phyloP scores from a whole-genome alignment of 2,797 vertebrate species.

The Clangula hyemalis region DNA sequence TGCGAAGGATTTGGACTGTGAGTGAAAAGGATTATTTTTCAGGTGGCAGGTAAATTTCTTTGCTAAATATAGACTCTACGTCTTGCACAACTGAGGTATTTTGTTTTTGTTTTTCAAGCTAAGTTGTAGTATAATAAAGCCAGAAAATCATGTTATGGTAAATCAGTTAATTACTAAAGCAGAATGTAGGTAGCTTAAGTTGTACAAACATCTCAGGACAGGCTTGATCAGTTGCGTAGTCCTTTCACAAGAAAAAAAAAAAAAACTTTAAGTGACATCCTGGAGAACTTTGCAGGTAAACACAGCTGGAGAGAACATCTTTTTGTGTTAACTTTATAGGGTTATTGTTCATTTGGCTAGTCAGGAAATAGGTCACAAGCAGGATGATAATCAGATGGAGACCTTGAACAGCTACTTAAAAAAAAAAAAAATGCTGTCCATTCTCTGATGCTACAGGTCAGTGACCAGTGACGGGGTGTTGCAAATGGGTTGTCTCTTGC shows the following conservation, averaged over 20 bases:
- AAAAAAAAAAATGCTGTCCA: background rate
- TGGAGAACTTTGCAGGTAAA: slow-evolving; percentile 57
- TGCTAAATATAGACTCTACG: background rate
- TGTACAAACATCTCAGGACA: background rate
- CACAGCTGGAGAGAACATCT: slow-evolving; percentile 62
- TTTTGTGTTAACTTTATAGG: slow-evolving; percentile 43
- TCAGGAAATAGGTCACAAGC: slow-evolving; percentile 66
- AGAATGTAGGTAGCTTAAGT: background rate
- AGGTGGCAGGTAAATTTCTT: background rate
- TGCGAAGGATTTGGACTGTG: background rate
- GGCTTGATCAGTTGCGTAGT: background rate
- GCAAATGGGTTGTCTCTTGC: background rate
- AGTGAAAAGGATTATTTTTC: background rate
- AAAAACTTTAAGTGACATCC: slow-evolving; percentile 44
- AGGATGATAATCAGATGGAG: slow-evolving; percentile 53
- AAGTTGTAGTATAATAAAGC: background rate
- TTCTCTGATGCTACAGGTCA: background rate
- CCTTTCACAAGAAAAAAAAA: slow-evolving; percentile 26
- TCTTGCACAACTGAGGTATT: background rate
- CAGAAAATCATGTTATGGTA: background rate
- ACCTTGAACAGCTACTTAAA: slow-evolving; percentile 22
- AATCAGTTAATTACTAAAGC: background rate
- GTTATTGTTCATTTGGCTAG: slow-evolving; percentile 59
- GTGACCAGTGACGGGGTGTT: background rate
- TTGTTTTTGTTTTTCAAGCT: background rate